Conservation (phyloP, 2,113 vertebrate genomes). For the Oncorhynchus nerka region DNA sequence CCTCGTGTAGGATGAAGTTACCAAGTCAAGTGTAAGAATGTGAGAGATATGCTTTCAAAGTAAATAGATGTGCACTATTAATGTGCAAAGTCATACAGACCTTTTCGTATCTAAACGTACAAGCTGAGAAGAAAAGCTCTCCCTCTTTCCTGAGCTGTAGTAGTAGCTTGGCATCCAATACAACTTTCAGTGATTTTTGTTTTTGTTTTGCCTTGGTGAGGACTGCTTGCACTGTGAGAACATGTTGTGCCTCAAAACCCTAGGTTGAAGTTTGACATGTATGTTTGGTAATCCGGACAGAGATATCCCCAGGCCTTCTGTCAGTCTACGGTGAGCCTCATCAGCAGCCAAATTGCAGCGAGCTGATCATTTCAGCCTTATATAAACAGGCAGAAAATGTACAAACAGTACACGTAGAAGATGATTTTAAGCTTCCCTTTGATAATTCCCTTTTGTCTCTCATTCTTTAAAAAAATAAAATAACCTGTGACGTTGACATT, state of each 20-base stretch:
- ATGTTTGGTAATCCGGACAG: constrained; percentile 34
- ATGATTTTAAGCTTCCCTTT: constrained; percentile 6
- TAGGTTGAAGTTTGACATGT: constrained; percentile 14
- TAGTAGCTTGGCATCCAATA: background rate
- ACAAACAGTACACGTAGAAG: constrained; percentile 10
- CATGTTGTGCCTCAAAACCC: constrained; percentile 12
- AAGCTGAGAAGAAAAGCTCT: background rate
- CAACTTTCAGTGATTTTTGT: background rate
- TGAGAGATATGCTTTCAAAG: constrained; percentile 69
- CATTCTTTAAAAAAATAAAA: constrained; percentile 6
- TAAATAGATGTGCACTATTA: constrained; percentile 65
- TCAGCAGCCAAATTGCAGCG: constrained; percentile 33
- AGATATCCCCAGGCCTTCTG: constrained; percentile 14
- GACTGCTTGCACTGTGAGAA: constrained; percentile 10
- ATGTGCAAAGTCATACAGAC: constrained; percentile 44
- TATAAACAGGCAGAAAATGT: constrained; percentile 18
- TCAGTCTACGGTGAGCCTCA: constrained; percentile 17
- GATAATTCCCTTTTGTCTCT: constrained; percentile 21
- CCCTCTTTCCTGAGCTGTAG: too few relatives aligned
- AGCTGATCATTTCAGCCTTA: constrained; percentile 37
- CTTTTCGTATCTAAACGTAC: constrained; percentile 65
- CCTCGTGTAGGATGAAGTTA: constrained; percentile 64
- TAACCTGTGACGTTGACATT: constrained; percentile 25
- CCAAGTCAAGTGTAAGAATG: constrained; percentile 71
- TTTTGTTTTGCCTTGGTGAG: background rate